phyloP scores from a whole-genome alignment of 1,140 invertebrate genomes.

The Drosophila pallidifrons region DNA sequence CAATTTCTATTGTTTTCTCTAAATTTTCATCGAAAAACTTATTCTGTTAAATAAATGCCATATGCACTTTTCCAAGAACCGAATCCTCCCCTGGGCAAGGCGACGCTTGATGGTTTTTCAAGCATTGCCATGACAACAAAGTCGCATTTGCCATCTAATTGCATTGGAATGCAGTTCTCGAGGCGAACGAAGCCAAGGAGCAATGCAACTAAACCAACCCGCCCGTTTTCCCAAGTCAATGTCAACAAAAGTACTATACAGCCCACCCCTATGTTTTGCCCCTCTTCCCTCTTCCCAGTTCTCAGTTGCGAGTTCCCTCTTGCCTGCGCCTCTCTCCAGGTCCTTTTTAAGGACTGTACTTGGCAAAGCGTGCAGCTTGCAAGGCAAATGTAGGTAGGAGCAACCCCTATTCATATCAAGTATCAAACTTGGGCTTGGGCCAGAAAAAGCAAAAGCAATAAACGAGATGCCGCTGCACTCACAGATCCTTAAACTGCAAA shows the following conservation, averaged over 20 bases:
- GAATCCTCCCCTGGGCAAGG: constrained; percentile 63
- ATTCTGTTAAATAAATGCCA: constrained; percentile 35
- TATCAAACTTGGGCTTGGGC: constrained; percentile 45
- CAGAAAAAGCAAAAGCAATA: constrained; percentile 10
- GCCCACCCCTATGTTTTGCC: constrained; percentile 48
- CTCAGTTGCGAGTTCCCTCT: constrained; percentile 35
- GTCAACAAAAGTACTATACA: constrained; percentile 54
- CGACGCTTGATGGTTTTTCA: constrained; percentile 10
- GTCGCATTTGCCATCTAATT: constrained; percentile 54
- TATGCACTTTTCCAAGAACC: constrained; percentile 66
- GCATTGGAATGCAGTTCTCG: constrained; percentile 71
- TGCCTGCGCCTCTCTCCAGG: constrained; percentile 4
- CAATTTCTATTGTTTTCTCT: background rate
- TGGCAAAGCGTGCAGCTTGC: constrained; percentile 67
- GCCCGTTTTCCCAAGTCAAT: constrained; percentile 66
- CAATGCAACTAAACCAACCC: constrained; percentile 30
- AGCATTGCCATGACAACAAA: constrained; percentile 49
- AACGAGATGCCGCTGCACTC: constrained; percentile 50
- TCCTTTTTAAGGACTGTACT: constrained; percentile 60
- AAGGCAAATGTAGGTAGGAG: constrained; percentile 42
- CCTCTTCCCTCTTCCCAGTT: background rate
- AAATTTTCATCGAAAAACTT: background rate
- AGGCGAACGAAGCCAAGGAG: constrained; percentile 5
- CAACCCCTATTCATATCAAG: constrained; percentile 50
- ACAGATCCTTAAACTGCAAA: constrained; percentile 30